phyloP scores from a whole-genome alignment of 2,888 invertebrate species.

The Clostera curtula region DNA sequence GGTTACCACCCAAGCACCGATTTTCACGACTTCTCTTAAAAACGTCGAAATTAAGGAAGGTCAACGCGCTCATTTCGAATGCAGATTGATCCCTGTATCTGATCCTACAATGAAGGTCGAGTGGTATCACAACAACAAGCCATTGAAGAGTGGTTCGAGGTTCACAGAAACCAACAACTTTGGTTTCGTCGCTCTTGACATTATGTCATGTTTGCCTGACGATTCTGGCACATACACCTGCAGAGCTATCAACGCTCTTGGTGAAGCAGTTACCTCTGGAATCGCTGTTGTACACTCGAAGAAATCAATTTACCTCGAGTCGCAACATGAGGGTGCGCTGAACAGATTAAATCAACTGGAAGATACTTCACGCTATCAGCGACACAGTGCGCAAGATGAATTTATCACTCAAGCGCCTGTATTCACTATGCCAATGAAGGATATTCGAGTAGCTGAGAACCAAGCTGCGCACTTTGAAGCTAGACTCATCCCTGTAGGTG shows the following conservation, averaged over 20 bases:
- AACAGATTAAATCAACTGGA: slow-evolving; percentile 88
- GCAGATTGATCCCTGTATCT: slow-evolving; percentile 93
- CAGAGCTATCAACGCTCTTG: slow-evolving; percentile 91
- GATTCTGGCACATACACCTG: slow-evolving; percentile 98
- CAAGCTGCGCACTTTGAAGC: slow-evolving; percentile 96
- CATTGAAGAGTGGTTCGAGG: slow-evolving; percentile 93
- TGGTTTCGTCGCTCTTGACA: slow-evolving; percentile 97
- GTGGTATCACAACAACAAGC: slow-evolving; percentile 95
- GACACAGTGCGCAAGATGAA: slow-evolving; percentile 84
- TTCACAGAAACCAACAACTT: slow-evolving; percentile 98
- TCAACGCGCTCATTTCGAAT: slow-evolving; percentile 95
- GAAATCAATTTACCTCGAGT: slow-evolving; percentile 90
- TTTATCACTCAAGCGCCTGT: slow-evolving; percentile 90
- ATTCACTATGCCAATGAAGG: slow-evolving; percentile 93
- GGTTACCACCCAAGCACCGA: slow-evolving; percentile 91
- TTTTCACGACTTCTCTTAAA: slow-evolving; percentile 93
- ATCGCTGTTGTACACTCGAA: slow-evolving; percentile 87
- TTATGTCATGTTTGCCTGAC: slow-evolving; percentile 95
- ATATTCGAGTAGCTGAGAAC: slow-evolving; percentile 89
- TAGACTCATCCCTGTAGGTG: slow-evolving; percentile 94
- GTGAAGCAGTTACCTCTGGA: slow-evolving; percentile 94
- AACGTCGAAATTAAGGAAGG: slow-evolving; percentile 95
- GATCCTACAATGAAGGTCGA: slow-evolving; percentile 95
- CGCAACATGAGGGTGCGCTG: slow-evolving; percentile 91
- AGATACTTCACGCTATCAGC: slow-evolving; percentile 84